Conservation (phyloP, 2,797 vertebrate genomes). For the Cichlasoma orientale region DNA sequence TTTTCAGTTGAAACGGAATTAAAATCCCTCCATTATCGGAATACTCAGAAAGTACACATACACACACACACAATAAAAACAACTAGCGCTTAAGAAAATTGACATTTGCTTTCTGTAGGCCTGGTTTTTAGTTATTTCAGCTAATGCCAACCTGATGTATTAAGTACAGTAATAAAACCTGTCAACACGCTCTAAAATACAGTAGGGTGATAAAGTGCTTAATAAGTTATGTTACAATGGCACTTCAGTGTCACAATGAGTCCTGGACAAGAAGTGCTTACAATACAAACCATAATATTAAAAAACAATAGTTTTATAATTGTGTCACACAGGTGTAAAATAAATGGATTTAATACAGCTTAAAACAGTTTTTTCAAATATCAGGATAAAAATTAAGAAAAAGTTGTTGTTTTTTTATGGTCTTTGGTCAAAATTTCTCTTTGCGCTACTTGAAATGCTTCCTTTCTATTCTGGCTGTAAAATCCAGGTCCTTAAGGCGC, state of each 20-base stretch:
- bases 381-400: neutral
- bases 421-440: neutral
- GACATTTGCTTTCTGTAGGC: constrained; percentile 30
- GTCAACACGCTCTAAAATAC: constrained; percentile 51
- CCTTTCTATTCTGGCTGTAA: neutral
- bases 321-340: constrained; percentile 16
- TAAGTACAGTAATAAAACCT: constrained; percentile 28
- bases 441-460: neutral
- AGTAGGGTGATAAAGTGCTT: constrained; percentile 77
- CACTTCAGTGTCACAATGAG: constrained; percentile 46
- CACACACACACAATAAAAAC: constrained; percentile 41
- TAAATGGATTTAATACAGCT: neutral
- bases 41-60: constrained; percentile 7
- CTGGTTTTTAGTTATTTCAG: constrained; percentile 21
- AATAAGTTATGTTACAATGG: constrained; percentile 38
- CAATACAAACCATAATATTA: constrained; percentile 8
- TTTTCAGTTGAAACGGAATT: constrained; percentile 48
- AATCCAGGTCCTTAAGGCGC: neutral
- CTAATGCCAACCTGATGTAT: constrained; percentile 26
- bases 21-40: constrained; percentile 34
- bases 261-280: constrained; percentile 53
- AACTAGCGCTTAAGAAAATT: constrained; percentile 41
- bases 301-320: constrained; percentile 16
- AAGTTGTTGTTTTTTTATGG: accelerated
- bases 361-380: constrained; percentile 7